Evolutionary conservation across 2,888 invertebrate species (phyloP), one percentile per base, ranked within the genome.

Genomic region (Exephanes ischioxanthus): DNA sequence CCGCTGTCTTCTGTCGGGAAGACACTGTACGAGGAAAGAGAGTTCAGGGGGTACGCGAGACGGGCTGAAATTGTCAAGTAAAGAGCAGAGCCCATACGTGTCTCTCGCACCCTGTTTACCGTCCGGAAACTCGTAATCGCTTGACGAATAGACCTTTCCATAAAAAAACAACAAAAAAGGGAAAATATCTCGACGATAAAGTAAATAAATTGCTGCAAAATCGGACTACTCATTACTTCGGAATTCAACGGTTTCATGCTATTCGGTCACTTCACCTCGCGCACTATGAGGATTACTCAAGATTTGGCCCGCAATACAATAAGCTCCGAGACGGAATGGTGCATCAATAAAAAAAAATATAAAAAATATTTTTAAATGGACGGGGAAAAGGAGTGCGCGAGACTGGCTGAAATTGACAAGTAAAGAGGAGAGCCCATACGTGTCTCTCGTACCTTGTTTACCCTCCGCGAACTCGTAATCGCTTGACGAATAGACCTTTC

Each of bases 261-360:
- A 45, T 14, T 45, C 72, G 22, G 22, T n/a, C 9, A 55, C 19
- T 55, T 55, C 26, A 66, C 14, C 14, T 58, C 55, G 73, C 68
- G 61, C 33, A 53, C 30, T 41, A 63, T 67, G 55, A 45, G 9
- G 26, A 53, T 80, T 80, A 84, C 76, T 84, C 80, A 84, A 72
- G 63, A 76, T 84, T 84, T 80, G 80, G 80, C 33, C 5, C 80
- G 26, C 2, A 26, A 26, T 26, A 26, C 2, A 26, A 73, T 61
- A 76, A 71, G 55, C 58, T 22, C 22, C 66, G 55, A 14, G 33
- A 3, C 22, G 68, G 51, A 55, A 51, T 70, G 70, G 55, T 66
- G 80, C 58, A 63, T 48, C 41, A 76, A 55, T 51, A 14, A 41
- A 41, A 41, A 41, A 7, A 37, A 7, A 37, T 9, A 7, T 37